phyloP scores from a whole-genome alignment of 53 echinoderm and acorn worm species.

The Zoroaster sp. region DNA sequence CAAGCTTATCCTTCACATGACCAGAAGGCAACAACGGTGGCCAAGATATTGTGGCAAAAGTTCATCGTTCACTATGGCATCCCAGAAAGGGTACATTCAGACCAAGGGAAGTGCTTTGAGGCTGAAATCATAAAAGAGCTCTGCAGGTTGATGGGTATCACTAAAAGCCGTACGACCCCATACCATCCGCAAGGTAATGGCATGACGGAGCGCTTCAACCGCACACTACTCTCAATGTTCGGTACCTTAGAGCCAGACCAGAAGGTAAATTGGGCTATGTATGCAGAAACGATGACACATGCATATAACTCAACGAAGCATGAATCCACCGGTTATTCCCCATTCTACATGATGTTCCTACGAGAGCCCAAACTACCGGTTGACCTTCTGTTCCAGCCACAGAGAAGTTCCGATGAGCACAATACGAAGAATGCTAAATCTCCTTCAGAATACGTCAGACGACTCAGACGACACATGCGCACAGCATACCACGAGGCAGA shows the following conservation, averaged over 20 bases:
- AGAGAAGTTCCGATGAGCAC: not conserved
- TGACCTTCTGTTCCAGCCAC: not conserved
- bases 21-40: too few relatives aligned
- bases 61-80: too few relatives aligned
- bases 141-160: not conserved
- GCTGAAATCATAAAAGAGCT: not conserved
- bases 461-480: not conserved
- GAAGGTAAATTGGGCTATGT: not conserved
- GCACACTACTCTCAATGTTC: not conserved
- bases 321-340: not conserved
- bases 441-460: not conserved
- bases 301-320: not conserved
- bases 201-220: too few relatives aligned
- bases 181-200: too few relatives aligned
- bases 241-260: not conserved
- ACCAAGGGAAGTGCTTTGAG: constrained; percentile 20
- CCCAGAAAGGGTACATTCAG: not conserved
- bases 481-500: not conserved
- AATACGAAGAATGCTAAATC: not conserved
- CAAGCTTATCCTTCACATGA: too few relatives aligned
- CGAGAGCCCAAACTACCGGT: not conserved
- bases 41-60: too few relatives aligned
- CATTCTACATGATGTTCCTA: not conserved
- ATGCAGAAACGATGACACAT: not conserved
- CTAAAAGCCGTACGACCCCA: too few relatives aligned